These are phyloP conservation scores for Dreissena rostriformis DNA, from an alignment of 1,140 invertebrate species.

Conservation along the genomic window DNA sequence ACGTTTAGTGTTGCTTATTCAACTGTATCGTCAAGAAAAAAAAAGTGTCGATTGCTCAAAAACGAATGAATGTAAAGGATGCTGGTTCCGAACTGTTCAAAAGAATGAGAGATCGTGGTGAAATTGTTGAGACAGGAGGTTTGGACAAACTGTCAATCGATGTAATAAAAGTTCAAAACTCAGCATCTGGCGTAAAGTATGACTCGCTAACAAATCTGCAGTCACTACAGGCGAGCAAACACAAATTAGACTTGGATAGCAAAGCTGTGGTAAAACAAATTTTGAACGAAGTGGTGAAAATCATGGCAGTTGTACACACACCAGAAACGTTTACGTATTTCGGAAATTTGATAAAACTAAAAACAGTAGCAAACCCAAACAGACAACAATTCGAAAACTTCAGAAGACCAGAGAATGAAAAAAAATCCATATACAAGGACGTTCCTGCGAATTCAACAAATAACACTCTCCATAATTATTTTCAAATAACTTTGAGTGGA, in stretches of 20 bases:
- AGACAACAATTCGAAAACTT: neutral
- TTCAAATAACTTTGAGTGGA: too few relatives aligned
- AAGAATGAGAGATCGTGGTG: slow-evolving; percentile 14
- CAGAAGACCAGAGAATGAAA: slow-evolving; percentile 1
- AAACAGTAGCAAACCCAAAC: neutral
- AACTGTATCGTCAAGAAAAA: neutral
- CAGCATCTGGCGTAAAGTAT: neutral
- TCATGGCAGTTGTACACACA: neutral
- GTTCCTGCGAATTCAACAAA: too few relatives aligned
- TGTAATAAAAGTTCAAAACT: slow-evolving; percentile 10
- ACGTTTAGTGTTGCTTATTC: neutral
- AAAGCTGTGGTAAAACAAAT: neutral
- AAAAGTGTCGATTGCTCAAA: too few relatives aligned
- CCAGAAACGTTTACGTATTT: neutral
- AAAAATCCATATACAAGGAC: neutral
- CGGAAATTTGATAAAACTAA: neutral
- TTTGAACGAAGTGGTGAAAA: neutral
- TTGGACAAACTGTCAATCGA: slow-evolving; percentile 3
- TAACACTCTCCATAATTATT: too few relatives aligned
- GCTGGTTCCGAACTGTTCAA: slow-evolving; percentile 20
- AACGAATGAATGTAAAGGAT: neutral
- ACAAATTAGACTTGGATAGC: neutral
- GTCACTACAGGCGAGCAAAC: neutral
- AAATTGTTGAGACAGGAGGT: slow-evolving; percentile 22
- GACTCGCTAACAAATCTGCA: neutral